Evolutionary conservation across 2,888 invertebrate genomes (phyloP), one percentile per base, ranked within the genome.

Genomic region (Drosophila sordidapex): DNA sequence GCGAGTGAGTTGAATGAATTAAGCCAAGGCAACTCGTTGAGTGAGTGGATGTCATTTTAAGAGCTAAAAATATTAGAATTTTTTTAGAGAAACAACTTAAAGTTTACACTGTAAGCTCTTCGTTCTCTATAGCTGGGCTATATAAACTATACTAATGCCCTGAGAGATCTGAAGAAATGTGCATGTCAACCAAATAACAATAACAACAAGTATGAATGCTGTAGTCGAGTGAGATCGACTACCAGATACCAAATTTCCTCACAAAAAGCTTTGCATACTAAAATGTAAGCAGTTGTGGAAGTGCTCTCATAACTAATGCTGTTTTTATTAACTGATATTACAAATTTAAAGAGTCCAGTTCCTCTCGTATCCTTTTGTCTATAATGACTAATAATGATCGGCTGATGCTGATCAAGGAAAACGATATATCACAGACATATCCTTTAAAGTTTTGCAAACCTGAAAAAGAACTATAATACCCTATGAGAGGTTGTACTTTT

Each of bases 1-100:
- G 15, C 38, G 33, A 31, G 48, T 62, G 71, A 72, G 84, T 83
- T 84, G 84, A 84, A 89, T 81, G 84, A 81, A 70, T 76, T 62
- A 58, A 73, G 61, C 60, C 89, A 83, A 77, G 87, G 89, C 72
- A 58, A 74, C 25, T 15, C 21, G 8, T 11, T 51, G 48, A 59
- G 31, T 46, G 52, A 59, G 33, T 53, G 25, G 3, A 51, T 29
- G 0, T 18, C 46, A 25, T 46, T 15, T 46, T 46, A 46, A 46
- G 46, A 46, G 46, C 21, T 25, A 46, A 46, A 46, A 25, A 46
- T 46, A 46, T 46, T 25, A 46, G 46, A 15, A 46, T 46, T 18
- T 38, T 15, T 46, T 46, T 46, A 46, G 21, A 25, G 15, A 46
- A 25, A 18, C 27, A 18, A 11, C 27, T 25, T 25, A 21, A 52